Base-by-base conservation (phyloP, 1,140 invertebrate genomes). In the Venturia canescens region DNA sequence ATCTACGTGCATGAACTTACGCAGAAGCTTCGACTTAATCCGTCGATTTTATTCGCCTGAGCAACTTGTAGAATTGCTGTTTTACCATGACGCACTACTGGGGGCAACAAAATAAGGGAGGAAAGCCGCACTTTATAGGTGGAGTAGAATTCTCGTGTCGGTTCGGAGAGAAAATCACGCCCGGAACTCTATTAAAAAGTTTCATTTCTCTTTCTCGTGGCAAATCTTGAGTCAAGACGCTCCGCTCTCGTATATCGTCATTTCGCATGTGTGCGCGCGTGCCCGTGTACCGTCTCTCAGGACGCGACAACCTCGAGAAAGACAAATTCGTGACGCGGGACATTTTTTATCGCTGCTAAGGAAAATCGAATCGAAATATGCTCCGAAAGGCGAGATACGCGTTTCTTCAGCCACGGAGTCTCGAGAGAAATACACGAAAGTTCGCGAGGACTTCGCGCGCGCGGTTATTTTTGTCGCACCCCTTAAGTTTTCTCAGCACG, bases 131-230 rank as follows among this genome's bases (percentile, higher is more conserved):
- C 27, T n/a, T n/a, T n/a, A n/a, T n/a, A n/a, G 26, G 38, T 26
- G 1, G 44, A 15, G 13, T 13, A 4, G 18, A 31, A 26, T 50
- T 27, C 18, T 29, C 11, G 48, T 15, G 29, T 15, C 3, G 18
- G 23, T 57, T 3, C n/a, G n/a, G 44, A 7, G 71, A 31, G 71
- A 23, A 50, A 82, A 82, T 50, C 79, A 79, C 50, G 53, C 63
- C 50, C 31, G 78, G 70, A 83, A 83, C 79, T 83, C 79, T 69
- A 83, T 83, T 80, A 80, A 83, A 83, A 83, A 83, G 82, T 83
- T 83, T 83, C 70, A 78, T 80, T 80, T 78, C 82, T 69, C 53
- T 75, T 69, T 53, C 50, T 75, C 53, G 27, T 66, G 23, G 69
- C 31, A 27, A 60, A 27, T 31, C 66, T 38, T n/a, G 38, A 53